These are phyloP conservation scores for Alcis repandata DNA, from an alignment of 2,888 invertebrate species.

Conservation along the genomic window DNA sequence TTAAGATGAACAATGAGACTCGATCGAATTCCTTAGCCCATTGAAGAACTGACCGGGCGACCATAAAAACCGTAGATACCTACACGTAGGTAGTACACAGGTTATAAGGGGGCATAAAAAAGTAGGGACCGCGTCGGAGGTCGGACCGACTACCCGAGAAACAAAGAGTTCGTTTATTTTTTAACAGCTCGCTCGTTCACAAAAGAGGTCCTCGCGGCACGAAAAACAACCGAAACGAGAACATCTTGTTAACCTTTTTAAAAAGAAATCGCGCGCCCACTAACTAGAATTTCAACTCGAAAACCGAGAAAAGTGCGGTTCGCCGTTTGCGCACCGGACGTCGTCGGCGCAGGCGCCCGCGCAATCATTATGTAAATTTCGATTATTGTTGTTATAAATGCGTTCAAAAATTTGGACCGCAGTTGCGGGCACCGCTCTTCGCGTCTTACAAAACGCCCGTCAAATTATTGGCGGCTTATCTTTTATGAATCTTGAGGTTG, in stretches of 20 bases:
- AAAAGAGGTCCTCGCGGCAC: conserved; percentile 83
- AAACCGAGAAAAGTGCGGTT: conserved; percentile 82
- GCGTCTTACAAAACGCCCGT: conserved; percentile 65
- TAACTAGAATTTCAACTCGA: conserved; percentile 85
- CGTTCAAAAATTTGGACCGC: conserved; percentile 63
- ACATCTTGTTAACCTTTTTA: conserved; percentile 86
- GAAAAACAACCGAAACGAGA: conserved; percentile 84
- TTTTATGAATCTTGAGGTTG: conserved; percentile 57
- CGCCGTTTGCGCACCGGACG: conserved; percentile 69
- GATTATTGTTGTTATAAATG: conserved; percentile 70
- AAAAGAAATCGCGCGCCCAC: conserved; percentile 84
- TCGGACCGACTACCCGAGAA: conserved; percentile 86
- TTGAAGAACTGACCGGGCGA: conserved; percentile 85
- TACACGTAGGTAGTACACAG: conserved; percentile 86
- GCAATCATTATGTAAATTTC: conserved; percentile 82
- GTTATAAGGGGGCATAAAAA: conserved; percentile 86
- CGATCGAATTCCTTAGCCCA: conserved; percentile 86
- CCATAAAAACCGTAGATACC: conserved; percentile 86
- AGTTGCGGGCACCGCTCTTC: conserved; percentile 63
- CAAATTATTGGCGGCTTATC: conserved; percentile 68
- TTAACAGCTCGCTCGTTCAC: conserved; percentile 86
- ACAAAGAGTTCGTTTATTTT: conserved; percentile 87
- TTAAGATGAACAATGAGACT: conserved; percentile 79
- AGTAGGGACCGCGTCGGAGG: conserved; percentile 85
- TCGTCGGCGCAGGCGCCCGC: conserved; percentile 75